These are phyloP conservation scores for Erythrocercus mccallii DNA, from an alignment of 2,113 vertebrate species.

Conservation along the genomic window DNA sequence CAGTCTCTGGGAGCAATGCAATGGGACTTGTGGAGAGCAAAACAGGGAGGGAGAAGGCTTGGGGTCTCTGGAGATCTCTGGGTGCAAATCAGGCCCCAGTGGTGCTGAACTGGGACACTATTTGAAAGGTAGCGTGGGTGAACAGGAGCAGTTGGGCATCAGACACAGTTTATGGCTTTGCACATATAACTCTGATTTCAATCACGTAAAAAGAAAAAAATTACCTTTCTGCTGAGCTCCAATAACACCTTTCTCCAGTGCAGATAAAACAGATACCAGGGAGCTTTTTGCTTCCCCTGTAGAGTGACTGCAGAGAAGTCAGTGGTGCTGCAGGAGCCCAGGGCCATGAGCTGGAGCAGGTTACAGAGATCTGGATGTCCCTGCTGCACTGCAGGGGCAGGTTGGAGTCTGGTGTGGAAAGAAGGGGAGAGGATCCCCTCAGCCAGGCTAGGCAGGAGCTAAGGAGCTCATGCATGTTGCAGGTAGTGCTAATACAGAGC, in stretches of 20 bases:
- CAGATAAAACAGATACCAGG: neutral
- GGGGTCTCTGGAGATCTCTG: neutral
- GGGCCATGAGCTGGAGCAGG: neutral
- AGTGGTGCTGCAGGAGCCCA: neutral
- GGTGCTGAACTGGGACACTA: neutral
- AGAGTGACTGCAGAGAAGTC: neutral
- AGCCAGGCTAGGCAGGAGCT: neutral
- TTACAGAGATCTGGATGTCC: neutral
- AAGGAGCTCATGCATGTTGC: neutral
- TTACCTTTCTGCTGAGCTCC: neutral
- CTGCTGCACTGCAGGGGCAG: neutral
- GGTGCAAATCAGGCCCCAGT: rapidly evolving
- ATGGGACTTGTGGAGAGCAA: neutral
- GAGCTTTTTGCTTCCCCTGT: neutral
- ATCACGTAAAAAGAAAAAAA: neutral
- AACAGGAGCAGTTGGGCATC: neutral
- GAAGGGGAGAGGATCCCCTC: neutral
- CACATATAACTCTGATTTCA: neutral
- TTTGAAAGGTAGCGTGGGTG: neutral
- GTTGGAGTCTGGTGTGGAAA: neutral
- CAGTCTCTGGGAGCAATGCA: neutral
- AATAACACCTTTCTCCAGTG: neutral
- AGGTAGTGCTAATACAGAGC: neutral
- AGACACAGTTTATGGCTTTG: neutral
- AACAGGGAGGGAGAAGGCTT: rapidly evolving